These are phyloP conservation scores for Phyllotis vaccarum DNA, from an alignment of 2,797 vertebrate genomes.

Conservation along the genomic window DNA sequence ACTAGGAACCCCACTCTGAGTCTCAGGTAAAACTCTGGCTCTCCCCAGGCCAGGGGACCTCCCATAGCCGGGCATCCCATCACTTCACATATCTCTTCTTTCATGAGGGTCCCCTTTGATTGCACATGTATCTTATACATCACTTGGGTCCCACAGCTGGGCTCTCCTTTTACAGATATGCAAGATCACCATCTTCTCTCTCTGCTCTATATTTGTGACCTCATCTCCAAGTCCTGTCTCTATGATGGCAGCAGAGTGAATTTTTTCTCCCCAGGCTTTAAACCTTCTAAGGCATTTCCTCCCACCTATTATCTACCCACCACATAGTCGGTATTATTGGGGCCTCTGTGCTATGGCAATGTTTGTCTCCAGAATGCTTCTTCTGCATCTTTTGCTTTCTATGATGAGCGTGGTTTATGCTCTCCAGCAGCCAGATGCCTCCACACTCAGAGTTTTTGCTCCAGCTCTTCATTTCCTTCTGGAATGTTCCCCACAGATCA, in stretches of 20 bases:
- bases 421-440: neutral
- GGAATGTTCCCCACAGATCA: neutral
- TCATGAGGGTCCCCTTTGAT: neutral
- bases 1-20: fast-evolving
- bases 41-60: neutral
- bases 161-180: no score
- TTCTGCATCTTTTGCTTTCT: fast-evolving
- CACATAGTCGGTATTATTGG: fast-evolving
- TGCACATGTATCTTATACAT: no score
- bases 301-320: neutral
- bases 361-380: neutral
- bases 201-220: neutral
- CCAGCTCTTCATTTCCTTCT: neutral
- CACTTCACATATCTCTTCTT: no score
- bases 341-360: fast-evolving
- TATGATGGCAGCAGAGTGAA: neutral
- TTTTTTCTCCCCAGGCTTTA: neutral
- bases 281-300: neutral
- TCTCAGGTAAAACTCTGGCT: neutral
- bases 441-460: neutral
- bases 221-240: neutral
- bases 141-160: neutral
- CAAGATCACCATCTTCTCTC: no score
- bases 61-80: neutral
- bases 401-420: fast-evolving